Conservation (phyloP, 2,888 invertebrate genomes). For the Steinernema scapterisci region DNA sequence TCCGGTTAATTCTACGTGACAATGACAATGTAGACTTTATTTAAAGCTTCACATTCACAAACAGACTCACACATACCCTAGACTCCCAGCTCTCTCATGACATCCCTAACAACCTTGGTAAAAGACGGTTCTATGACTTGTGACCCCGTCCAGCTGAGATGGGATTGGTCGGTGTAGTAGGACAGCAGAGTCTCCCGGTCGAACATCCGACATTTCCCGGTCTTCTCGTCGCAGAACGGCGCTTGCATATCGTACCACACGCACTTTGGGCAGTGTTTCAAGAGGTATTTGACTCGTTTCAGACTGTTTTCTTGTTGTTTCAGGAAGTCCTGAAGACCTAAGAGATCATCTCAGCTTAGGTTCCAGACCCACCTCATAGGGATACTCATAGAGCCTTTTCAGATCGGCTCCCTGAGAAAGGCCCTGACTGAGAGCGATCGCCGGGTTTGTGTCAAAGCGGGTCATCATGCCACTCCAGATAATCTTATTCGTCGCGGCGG, state of each 20-base stretch:
- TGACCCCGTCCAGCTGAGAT: not conserved
- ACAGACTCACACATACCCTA: too few relatives aligned
- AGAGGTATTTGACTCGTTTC: not conserved
- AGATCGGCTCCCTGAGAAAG: not conserved
- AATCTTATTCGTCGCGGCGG: not conserved
- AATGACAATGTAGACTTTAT: too few relatives aligned
- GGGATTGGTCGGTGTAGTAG: not conserved
- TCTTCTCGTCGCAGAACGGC: not conserved
- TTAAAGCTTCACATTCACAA: too few relatives aligned
- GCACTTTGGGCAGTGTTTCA: not conserved
- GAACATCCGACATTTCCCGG: not conserved
- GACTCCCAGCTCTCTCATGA: too few relatives aligned
- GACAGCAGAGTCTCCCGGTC: not conserved
- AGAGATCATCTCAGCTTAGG: not conserved
- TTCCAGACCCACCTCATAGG: not conserved
- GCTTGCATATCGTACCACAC: not conserved
- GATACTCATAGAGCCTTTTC: not conserved
- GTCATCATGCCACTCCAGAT: not conserved
- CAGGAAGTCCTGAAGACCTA: not conserved
- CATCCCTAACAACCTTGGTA: too few relatives aligned
- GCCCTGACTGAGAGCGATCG: not conserved
- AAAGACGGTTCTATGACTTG: not conserved
- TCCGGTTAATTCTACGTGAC: too few relatives aligned
- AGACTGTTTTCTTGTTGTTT: not conserved
- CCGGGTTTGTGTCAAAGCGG: not conserved